A percentile compares a stretch with the other conserved stretches of the same genome.
Evolutionary conservation across 2,888 invertebrate genomes (phyloP).

Genomic region (Desoria tigrina): DNA sequence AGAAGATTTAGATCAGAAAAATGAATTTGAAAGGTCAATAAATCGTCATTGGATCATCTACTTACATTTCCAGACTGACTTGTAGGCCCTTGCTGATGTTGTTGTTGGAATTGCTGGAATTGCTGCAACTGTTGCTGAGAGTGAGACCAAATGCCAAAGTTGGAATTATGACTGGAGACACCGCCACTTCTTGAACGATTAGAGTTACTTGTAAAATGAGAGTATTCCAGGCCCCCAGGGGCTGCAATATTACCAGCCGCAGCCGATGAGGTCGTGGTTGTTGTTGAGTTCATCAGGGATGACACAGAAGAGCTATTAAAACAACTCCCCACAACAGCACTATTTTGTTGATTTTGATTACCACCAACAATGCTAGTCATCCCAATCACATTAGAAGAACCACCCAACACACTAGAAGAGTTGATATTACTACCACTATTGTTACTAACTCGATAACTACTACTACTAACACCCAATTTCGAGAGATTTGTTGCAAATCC

Average conservation of each 20-base stretch:
- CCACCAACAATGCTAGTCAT: constrained; percentile 40
- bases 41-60: too few relatives aligned
- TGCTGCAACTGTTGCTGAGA: constrained; percentile 48
- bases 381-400: constrained; percentile 47
- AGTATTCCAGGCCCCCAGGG: constrained; percentile 38
- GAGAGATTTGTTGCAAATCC: constrained; percentile 43
- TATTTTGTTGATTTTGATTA: constrained; percentile 45
- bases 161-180: constrained; percentile 52
- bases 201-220: constrained; percentile 32
- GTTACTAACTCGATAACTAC: constrained; percentile 44
- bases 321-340: constrained; percentile 33
- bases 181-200: constrained; percentile 33
- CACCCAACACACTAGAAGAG: constrained; percentile 47
- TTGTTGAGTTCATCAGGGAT: constrained; percentile 16
- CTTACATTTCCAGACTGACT: constrained; percentile 49
- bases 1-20: too few relatives aligned
- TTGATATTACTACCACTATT: constrained; percentile 45
- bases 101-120: constrained; percentile 43
- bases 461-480: constrained; percentile 40
- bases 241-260: background rate
- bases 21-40: too few relatives aligned
- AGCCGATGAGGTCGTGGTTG: constrained; percentile 31
- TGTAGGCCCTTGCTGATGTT: constrained; percentile 43
- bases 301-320: constrained; percentile 32
- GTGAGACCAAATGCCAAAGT: constrained; percentile 42